Evolutionary conservation across 2,113 vertebrate species (phyloP).

Genomic region (Uropsilus gracilis): DNA sequence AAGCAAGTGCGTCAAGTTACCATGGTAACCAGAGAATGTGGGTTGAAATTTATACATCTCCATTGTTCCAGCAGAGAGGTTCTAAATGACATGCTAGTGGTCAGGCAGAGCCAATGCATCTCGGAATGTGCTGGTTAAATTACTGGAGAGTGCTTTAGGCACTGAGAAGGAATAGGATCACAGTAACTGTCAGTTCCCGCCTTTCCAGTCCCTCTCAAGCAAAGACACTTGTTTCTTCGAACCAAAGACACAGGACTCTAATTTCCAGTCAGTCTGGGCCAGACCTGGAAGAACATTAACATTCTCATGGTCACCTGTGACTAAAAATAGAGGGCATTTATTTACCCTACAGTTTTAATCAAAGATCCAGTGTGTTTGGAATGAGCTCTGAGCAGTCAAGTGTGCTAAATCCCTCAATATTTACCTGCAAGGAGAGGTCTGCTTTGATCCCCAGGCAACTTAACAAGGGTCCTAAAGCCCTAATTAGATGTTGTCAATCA

Average conservation of each 20-base stretch:
- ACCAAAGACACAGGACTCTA: not conserved
- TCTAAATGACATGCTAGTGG: constrained; percentile 78
- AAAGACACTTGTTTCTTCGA: constrained; percentile 33
- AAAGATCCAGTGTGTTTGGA: not conserved
- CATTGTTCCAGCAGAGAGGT: constrained; percentile 76
- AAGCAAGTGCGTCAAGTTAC: constrained; percentile 75
- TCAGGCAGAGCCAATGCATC: constrained; percentile 50
- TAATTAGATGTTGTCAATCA: not conserved
- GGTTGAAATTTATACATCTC: constrained; percentile 77
- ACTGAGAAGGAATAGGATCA: constrained; percentile 47
- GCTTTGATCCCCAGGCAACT: not conserved
- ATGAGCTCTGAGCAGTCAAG: not conserved
- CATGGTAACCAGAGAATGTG: constrained; percentile 77
- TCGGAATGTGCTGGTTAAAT: constrained; percentile 47
- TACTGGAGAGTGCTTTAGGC: constrained; percentile 61
- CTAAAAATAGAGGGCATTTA: not conserved
- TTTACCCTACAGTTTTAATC: not conserved
- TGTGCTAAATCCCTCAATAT: not conserved
- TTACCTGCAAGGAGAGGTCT: not conserved
- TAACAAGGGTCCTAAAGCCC: not conserved
- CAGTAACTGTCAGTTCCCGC: constrained; percentile 52
- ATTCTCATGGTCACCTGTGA: not conserved
- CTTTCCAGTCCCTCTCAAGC: not conserved
- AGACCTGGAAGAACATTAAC: not conserved
- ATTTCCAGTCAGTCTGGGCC: not conserved